A percentile compares a stretch with the other conserved stretches of the same genome.
Conservation (phyloP, 2,797 vertebrate species). For the Avahi laniger region DNA sequence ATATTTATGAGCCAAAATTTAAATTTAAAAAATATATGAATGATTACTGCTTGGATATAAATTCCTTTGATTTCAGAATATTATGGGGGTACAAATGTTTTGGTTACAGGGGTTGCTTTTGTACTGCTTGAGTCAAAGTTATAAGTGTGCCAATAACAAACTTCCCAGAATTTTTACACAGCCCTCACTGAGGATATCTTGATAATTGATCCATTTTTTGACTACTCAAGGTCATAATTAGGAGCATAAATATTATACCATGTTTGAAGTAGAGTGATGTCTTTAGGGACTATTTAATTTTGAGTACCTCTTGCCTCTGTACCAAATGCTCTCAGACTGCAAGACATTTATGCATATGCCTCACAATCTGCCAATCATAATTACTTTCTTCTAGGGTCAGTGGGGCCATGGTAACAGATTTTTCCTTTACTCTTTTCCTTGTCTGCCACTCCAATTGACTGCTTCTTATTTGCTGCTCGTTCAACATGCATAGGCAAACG, state of each 20-base stretch:
- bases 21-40: background rate
- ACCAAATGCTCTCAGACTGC: background rate
- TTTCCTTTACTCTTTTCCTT: background rate
- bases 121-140: too few species aligned
- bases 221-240: background rate
- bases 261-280: background rate
- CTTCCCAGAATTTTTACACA: background rate
- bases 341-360: fast-evolving
- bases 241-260: background rate
- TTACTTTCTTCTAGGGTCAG: background rate
- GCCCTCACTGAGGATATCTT: background rate
- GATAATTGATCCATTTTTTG: background rate
- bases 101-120: too few species aligned
- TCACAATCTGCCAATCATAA: background rate
- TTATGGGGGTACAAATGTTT: too few species aligned
- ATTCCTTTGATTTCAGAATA: background rate
- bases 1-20: background rate
- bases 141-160: background rate
- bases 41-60: background rate
- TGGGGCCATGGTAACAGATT: too few species aligned
- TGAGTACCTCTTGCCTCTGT: background rate
- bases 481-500: background rate
- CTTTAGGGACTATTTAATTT: background rate
- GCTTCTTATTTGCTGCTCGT: background rate
- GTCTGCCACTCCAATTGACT: background rate